A percentile compares a stretch with the other conserved stretches of the same genome.
Conservation (phyloP, 2,888 invertebrate genomes). For the Drosophila pullipes region DNA sequence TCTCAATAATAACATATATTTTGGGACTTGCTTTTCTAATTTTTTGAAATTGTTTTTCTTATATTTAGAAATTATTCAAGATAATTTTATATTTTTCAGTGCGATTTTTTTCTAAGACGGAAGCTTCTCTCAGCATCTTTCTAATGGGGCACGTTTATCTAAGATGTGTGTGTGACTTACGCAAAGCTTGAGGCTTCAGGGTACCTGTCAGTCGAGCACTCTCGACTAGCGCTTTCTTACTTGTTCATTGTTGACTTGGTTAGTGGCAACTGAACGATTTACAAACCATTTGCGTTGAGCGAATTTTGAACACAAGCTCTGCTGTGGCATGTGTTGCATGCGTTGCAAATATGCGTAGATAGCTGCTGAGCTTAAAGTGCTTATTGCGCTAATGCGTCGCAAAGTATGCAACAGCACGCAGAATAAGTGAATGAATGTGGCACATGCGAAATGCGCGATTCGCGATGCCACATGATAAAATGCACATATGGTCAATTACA, state of each 20-base stretch:
- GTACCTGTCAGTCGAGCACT: background rate
- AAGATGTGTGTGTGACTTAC: background rate
- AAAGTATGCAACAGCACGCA: slow-evolving; percentile 73
- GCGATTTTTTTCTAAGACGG: too few species aligned
- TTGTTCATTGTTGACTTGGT: background rate
- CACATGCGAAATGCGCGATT: slow-evolving; percentile 1
- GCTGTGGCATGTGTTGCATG: slow-evolving; percentile 6
- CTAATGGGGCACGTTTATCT: background rate
- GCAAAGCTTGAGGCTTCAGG: background rate
- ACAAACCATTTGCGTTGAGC: slow-evolving; percentile 2
- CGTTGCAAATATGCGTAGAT: slow-evolving; percentile 7
- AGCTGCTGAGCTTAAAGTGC: slow-evolving; percentile 15
- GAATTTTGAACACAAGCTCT: background rate
- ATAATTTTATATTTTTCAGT: background rate
- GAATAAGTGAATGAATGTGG: slow-evolving; percentile 51
- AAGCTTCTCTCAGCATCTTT: background rate
- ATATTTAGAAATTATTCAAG: background rate
- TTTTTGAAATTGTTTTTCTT: background rate
- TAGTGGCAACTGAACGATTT: background rate
- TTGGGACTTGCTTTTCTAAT: background rate
- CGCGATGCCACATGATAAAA: slow-evolving; percentile 3
- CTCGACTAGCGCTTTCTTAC: background rate
- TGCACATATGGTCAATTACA: slow-evolving; percentile 37
- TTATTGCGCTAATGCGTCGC: slow-evolving; percentile 56
- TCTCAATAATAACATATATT: background rate